Conservation (phyloP, 2,888 invertebrate species). For the Heterodera filipjevi region DNA sequence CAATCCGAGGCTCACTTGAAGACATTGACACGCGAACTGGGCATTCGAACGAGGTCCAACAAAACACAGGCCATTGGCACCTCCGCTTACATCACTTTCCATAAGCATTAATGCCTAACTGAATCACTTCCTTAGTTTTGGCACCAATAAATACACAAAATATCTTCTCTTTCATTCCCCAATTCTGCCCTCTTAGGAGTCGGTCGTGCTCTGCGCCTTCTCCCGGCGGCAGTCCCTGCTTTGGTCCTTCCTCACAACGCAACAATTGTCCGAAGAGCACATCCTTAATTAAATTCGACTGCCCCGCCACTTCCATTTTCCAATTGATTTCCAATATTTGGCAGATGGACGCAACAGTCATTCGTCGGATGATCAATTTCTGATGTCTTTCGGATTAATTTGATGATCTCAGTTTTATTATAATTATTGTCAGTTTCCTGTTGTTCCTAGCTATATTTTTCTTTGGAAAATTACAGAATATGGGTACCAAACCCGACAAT, state of each 20-base stretch:
- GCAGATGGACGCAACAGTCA: background rate
- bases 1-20: background rate
- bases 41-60: constrained; percentile 15
- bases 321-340: constrained; percentile 7
- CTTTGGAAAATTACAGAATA: background rate
- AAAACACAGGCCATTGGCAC: background rate
- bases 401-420: background rate
- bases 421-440: too few relatives aligned
- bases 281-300: background rate
- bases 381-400: background rate
- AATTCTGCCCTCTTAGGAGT: constrained; percentile 41
- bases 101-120: background rate
- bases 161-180: background rate
- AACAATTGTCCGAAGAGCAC: constrained; percentile 25
- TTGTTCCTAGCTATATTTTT: too few relatives aligned
- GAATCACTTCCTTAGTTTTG: background rate
- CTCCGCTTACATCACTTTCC: background rate
- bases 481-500: too few relatives aligned
- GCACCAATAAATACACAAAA: background rate
- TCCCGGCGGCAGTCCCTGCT: constrained; percentile 55
- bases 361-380: constrained; percentile 2
- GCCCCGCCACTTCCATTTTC: constrained; percentile 16
- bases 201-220: constrained; percentile 47
- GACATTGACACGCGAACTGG: constrained; percentile 22
- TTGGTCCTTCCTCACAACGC: constrained; percentile 53